Base-by-base conservation (phyloP, 23 tunicate species). In the Halocynthia roretzi region DNA sequence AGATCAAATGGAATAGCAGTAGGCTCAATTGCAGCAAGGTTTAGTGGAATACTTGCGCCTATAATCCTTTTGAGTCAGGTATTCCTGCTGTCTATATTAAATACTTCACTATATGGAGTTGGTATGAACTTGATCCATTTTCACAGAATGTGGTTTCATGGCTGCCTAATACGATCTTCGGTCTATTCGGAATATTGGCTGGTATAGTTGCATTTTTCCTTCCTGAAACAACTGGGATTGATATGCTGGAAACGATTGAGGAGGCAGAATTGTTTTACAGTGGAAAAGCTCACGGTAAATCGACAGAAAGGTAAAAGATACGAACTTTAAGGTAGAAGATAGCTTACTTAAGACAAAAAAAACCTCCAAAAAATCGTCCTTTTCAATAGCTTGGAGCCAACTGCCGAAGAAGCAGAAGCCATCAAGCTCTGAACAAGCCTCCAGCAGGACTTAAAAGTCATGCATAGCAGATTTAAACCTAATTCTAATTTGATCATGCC, bases 181-280 rank as follows among this genome's bases (percentile, higher is more conserved):
- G 95, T 8, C 84, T 73, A 49, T 69, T 23, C 6, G 84, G 83
- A n/a, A 51, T 63, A 48, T 14, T 80, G 5, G 95, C 85, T 14
- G 87, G 83, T 18, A 64, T 67, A 50, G 7, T 83, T 2, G 56
- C 84, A 6, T 51, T 72, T 6, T 55, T 64, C n/a, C 71, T 88
- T 20, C 95, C 95, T 12, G 95, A 88, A 79, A 88, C 95, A 5
- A 61, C 82, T 8, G 71, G 71, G 62, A 67, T 78, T 0, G 82
- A 83, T 52, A 88, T 88, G 95, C 60, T 88, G 84, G 87, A 83
- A 40, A 79, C 74, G 21, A 49, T 88, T 10, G 95, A 88, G 61
- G 95, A 88, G 56, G 95, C 95, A 8, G 95, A 88, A 54, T 55
- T 15, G 54, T 88, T 88, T 72, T 88, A 88, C 54, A 66, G 50